A percentile compares a stretch with the other conserved stretches of the same genome.
Conservation (phyloP, 2,888 invertebrate genomes). For the Acrocyrtus sp. region DNA sequence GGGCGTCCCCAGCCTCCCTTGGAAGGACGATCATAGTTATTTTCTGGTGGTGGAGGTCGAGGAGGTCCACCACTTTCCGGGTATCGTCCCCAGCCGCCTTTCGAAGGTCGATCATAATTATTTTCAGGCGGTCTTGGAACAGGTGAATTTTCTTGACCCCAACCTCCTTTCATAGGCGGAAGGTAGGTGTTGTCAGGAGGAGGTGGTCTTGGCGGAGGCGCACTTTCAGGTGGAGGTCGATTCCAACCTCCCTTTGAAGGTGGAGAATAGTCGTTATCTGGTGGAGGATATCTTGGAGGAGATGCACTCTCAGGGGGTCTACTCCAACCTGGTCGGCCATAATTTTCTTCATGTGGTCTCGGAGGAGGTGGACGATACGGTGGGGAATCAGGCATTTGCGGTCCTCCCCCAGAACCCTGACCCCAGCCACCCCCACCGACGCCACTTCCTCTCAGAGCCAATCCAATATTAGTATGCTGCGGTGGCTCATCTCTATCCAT, state of each 20-base stretch:
- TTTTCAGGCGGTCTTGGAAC: constrained; percentile 9
- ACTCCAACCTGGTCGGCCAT: not conserved
- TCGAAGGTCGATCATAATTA: constrained; percentile 1
- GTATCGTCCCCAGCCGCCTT: constrained; percentile 11
- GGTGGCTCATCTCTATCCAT: not conserved
- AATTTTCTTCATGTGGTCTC: not conserved
- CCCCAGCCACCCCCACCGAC: not conserved
- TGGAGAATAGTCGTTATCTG: not conserved
- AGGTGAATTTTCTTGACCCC: constrained; percentile 3
- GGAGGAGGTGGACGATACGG: constrained; percentile 15
- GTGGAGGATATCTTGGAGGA: not conserved
- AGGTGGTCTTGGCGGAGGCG: no score
- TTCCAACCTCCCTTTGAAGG: not conserved
- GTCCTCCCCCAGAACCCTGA: not conserved
- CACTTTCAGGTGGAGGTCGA: constrained; percentile 6
- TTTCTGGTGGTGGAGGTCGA: not conserved
- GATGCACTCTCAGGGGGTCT: not conserved
- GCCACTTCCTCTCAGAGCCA: not conserved
- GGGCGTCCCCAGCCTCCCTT: not conserved
- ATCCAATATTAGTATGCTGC: not conserved
- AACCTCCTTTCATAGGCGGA: not conserved
- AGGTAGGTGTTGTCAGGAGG: constrained; percentile 1
- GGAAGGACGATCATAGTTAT: not conserved
- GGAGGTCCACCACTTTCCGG: not conserved
- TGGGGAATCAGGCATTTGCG: constrained; percentile 1